Base-by-base conservation (phyloP, 2,797 vertebrate species). In the Hirundo rustica region DNA sequence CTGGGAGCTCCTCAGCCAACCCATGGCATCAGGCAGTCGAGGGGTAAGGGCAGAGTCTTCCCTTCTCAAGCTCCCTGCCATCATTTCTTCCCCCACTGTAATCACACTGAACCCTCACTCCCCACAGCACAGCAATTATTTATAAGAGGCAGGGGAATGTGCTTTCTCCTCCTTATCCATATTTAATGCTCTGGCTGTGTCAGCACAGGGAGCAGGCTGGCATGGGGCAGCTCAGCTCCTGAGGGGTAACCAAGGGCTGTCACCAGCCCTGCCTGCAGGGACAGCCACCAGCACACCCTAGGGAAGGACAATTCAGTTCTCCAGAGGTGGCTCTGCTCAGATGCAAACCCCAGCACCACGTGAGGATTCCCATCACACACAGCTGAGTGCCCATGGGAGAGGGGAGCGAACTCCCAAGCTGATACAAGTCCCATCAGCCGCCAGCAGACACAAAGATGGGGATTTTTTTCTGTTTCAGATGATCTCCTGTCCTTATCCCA, bases 21-120 rank as follows among this genome's bases (percentile, higher is more conserved):
- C 44, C 80, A 16, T 0, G 1, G 2, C 73, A 42, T 4, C 3
- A 0, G 42, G 66, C 27, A 76, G 44, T 2, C 0, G 0, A 13
- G 66, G 44, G 40, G 11, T 16, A 32, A 50, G n/a, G 79, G 50
- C 44, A 83, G 36, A 25, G 9, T 29, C 26, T 16, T 36, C 45
- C 62, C 23, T 40, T 42, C 71, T 62, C 8, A 1, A 79, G 71
- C 83, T 58, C 18, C 15, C 13, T 12, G 0, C 12, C n/a, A 57
- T n/a, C 18, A 7, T 66, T 94, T 61, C 27, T 47, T 84, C 45
- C 68, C 73, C 82, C 1, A 0, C 80, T 62, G 88, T 66, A 73
- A 75, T 91, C 55, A 76, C 66, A 15, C 64, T 17, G 29, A 92
- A 42, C 42, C 47, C 58, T 77, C 29, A 1, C 58, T 89, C 78